Conservation (phyloP, 2,797 vertebrate genomes). For the Protonibea diacanthus region DNA sequence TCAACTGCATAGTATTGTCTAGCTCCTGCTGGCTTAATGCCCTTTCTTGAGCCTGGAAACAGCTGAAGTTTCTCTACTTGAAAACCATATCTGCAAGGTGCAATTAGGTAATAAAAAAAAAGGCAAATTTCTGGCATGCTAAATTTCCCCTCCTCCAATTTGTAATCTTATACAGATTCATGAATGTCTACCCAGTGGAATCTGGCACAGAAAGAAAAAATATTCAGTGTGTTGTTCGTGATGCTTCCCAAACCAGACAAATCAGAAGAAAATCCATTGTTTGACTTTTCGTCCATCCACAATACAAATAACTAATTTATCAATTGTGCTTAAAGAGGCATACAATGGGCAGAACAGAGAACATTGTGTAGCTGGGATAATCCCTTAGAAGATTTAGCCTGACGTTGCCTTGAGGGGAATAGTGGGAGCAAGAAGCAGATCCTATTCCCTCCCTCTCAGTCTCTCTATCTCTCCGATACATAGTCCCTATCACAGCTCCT, state of each 20-base stretch:
- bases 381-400: slow-evolving; percentile 86
- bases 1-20: slow-evolving; percentile 52
- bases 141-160: slow-evolving; percentile 37
- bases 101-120: slow-evolving; percentile 29
- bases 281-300: slow-evolving; percentile 79
- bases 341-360: slow-evolving; percentile 85
- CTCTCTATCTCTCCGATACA: slow-evolving; percentile 70
- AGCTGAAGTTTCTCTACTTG: slow-evolving; percentile 33
- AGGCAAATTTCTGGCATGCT: slow-evolving; percentile 34
- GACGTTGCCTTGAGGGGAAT: slow-evolving; percentile 83
- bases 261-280: slow-evolving; percentile 76
- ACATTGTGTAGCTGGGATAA: slow-evolving; percentile 87
- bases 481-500: slow-evolving; percentile 79
- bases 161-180: slow-evolving; percentile 49
- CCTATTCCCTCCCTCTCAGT: slow-evolving; percentile 63
- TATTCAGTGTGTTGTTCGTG: slow-evolving; percentile 40
- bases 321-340: slow-evolving; percentile 87
- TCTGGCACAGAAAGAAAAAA: slow-evolving; percentile 51
- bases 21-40: slow-evolving; percentile 53
- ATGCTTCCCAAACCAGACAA: slow-evolving; percentile 76
- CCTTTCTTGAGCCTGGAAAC: slow-evolving; percentile 44
- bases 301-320: slow-evolving; percentile 89
- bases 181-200: slow-evolving; percentile 29
- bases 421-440: slow-evolving; percentile 77
- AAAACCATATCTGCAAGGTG: slow-evolving; percentile 47